Evolutionary conservation across 2,113 vertebrate genomes (phyloP).

Genomic region (Cricetomys ansorgei): DNA sequence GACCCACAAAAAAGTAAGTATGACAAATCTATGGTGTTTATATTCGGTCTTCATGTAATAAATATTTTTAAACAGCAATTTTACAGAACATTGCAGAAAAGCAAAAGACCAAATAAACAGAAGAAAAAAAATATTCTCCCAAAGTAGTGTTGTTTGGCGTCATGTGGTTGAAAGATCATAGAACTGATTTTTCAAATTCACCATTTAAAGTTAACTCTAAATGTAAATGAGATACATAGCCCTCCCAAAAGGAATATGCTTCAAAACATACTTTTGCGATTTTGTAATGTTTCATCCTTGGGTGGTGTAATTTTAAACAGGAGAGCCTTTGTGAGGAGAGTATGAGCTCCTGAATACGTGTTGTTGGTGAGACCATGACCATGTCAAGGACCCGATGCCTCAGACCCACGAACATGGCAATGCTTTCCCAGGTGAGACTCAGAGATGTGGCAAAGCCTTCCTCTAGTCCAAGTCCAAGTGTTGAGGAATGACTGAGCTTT

Average conservation of each 20-base stretch:
- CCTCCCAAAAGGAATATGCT: neutral
- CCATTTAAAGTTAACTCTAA: neutral
- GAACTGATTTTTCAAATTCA: neutral
- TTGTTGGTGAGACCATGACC: too few species aligned
- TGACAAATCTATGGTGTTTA: neutral
- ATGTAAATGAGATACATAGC: neutral
- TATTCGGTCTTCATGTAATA: neutral
- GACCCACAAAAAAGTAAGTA: neutral
- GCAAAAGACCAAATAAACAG: too few species aligned
- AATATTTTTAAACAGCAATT: neutral
- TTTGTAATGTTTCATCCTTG: neutral
- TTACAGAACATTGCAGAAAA: conserved; percentile 32
- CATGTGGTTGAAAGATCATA: neutral
- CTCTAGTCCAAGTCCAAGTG: neutral
- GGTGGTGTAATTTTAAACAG: neutral
- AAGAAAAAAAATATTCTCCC: neutral
- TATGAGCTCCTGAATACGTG: neutral
- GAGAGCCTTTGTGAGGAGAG: neutral
- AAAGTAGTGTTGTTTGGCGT: neutral
- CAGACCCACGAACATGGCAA: neutral
- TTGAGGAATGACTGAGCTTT: neutral
- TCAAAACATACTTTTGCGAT: conserved; percentile 23
- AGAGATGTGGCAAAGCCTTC: neutral
- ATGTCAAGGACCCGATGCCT: neutral
- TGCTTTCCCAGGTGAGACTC: neutral